These are phyloP conservation scores for Trididemnum nubilum DNA, from an alignment of 23 tunicate genomes.

Conservation along the genomic window DNA sequence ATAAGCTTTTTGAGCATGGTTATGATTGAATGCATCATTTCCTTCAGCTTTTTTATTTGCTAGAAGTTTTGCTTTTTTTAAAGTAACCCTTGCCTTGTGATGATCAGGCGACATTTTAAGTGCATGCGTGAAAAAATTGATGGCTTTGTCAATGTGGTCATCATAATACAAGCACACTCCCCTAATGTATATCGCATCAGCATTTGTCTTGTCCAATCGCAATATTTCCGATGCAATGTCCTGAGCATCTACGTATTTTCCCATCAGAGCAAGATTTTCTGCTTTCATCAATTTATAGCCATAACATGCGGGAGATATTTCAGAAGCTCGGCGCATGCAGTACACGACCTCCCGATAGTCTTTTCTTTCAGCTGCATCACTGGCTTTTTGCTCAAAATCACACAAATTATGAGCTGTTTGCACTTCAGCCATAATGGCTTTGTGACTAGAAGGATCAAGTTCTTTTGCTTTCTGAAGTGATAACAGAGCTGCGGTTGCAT, in stretches of 20 bases:
- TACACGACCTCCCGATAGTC: slow-evolving; percentile 79
- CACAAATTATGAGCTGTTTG: slow-evolving; percentile 48
- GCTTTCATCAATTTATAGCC: slow-evolving; percentile 67
- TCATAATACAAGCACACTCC: slow-evolving; percentile 87
- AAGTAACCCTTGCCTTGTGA: slow-evolving; percentile 67
- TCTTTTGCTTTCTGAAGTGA: slow-evolving; percentile 83
- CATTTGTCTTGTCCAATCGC: slow-evolving; percentile 65
- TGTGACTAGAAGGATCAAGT: slow-evolving; percentile 46
- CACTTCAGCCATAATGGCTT: slow-evolving; percentile 74
- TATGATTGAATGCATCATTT: slow-evolving; percentile 63
- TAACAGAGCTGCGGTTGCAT: slow-evolving; percentile 68
- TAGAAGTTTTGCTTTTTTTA: slow-evolving; percentile 79
- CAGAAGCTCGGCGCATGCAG: slow-evolving; percentile 76
- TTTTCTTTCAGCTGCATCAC: slow-evolving; percentile 38
- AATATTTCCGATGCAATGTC: slow-evolving; percentile 76
- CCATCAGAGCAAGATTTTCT: slow-evolving; percentile 71
- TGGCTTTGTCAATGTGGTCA: slow-evolving; percentile 92
- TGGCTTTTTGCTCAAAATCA: slow-evolving; percentile 56
- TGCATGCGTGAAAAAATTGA: slow-evolving; percentile 74
- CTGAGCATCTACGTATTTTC: slow-evolving; percentile 80
- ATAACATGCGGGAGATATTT: slow-evolving; percentile 64
- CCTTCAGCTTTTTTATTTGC: slow-evolving; percentile 84
- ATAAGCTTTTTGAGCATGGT: slow-evolving; percentile 53
- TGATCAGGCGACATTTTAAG: slow-evolving; percentile 80
- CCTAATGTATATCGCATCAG: slow-evolving; percentile 85